phyloP scores from a whole-genome alignment of 2,888 invertebrate genomes.

The Hypsopygia costalis region DNA sequence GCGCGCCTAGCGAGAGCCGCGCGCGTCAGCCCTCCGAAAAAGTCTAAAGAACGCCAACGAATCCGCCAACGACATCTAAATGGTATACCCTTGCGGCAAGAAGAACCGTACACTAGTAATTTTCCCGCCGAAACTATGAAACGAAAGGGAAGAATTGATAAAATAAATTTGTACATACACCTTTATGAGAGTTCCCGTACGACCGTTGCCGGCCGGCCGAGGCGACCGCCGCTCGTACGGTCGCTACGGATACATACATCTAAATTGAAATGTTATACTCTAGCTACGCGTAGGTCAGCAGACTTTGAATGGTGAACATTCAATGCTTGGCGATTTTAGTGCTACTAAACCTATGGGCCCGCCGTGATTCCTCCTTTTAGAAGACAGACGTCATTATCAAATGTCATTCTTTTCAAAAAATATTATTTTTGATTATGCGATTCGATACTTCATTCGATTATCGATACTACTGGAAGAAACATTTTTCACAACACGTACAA shows the following conservation, averaged over 20 bases:
- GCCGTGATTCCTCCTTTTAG: constrained; percentile 18
- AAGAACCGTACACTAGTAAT: constrained; percentile 53
- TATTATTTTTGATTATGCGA: too few relatives aligned
- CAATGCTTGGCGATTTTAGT: constrained; percentile 58
- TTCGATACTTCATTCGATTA: too few relatives aligned
- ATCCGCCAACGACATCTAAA: constrained; percentile 65
- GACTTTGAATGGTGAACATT: constrained; percentile 52
- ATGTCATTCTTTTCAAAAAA: too few relatives aligned
- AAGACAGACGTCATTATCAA: too few relatives aligned
- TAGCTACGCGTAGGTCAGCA: constrained; percentile 63
- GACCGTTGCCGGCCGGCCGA: constrained; percentile 9
- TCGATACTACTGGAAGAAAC: too few relatives aligned
- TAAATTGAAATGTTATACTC: constrained; percentile 62
- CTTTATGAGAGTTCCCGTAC: constrained; percentile 27
- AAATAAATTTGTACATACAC: constrained; percentile 74
- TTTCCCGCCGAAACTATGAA: constrained; percentile 68
- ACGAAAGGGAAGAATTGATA: constrained; percentile 55
- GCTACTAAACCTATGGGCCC: constrained; percentile 52
- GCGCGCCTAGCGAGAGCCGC: constrained; percentile 16
- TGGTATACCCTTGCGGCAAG: constrained; percentile 78
- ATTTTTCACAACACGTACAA: too few relatives aligned
- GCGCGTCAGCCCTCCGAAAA: constrained; percentile 31
- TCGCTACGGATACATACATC: constrained; percentile 52
- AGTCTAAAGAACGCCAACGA: constrained; percentile 48
- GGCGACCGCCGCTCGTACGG: constrained; percentile 1